These are phyloP conservation scores for Axis porcinus DNA, from an alignment of 2,113 vertebrate species.

Conservation along the genomic window DNA sequence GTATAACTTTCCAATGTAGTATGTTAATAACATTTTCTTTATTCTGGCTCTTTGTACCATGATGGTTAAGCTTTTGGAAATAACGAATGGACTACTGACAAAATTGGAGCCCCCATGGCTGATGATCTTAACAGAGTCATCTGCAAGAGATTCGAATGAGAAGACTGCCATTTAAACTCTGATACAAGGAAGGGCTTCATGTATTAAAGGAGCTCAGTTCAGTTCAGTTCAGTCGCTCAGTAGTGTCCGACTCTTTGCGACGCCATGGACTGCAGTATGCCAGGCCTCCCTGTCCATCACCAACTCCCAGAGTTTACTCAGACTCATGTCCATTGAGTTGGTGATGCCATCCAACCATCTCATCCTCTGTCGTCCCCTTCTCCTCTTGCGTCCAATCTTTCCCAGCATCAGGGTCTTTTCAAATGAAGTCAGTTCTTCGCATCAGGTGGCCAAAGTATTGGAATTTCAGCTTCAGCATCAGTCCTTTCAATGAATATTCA, in stretches of 20 bases:
- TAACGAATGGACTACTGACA: neutral
- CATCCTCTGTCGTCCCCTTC: neutral
- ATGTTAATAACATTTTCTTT: neutral
- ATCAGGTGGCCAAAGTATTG: neutral
- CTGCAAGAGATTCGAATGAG: neutral
- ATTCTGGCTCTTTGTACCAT: neutral
- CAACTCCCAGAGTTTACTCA: neutral
- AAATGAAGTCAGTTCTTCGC: neutral
- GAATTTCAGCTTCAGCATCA: neutral
- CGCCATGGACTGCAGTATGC: neutral
- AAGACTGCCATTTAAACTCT: neutral
- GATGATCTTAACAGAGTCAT: neutral
- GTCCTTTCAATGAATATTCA: neutral
- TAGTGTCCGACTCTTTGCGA: neutral
- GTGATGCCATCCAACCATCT: neutral
- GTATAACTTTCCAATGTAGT: neutral
- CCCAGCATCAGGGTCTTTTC: neutral
- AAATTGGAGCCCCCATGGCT: neutral
- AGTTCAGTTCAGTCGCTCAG: neutral
- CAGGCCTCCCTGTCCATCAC: neutral
- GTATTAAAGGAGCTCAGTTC: neutral
- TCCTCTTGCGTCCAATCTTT: neutral
- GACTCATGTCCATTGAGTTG: neutral
- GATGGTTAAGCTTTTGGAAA: neutral
- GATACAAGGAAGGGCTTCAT: neutral